Conservation (phyloP, 2,113 vertebrate genomes). For the Poeciliopsis occidentalis region DNA sequence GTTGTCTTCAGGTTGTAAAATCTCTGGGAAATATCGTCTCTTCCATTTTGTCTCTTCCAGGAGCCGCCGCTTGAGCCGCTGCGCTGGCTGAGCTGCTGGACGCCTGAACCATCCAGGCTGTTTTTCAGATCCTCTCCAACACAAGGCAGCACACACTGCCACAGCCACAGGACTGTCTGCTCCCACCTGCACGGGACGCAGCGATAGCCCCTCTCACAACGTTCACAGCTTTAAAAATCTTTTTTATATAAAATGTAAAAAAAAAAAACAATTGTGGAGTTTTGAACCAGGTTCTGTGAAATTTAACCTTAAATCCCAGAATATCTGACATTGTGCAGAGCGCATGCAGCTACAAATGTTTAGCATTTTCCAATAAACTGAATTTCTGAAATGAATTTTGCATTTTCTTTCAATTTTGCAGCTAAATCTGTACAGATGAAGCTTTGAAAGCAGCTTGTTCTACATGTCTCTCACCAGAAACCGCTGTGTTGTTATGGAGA, state of each 20-base stretch:
- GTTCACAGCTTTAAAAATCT: not conserved
- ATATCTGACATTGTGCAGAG: not conserved
- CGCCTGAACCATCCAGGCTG: conserved; percentile 31
- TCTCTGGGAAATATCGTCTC: not conserved
- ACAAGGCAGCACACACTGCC: conserved; percentile 1
- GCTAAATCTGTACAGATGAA: conserved; percentile 11
- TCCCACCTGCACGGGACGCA: conserved; percentile 28
- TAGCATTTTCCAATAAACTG: conserved; percentile 9
- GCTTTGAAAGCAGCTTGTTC: not conserved
- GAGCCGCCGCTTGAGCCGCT: conserved; percentile 10
- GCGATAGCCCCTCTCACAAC: conserved; percentile 26
- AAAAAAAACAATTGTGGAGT: not conserved
- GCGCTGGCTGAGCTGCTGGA: conserved; percentile 56
- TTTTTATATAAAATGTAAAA: not conserved
- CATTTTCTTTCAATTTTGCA: not conserved
- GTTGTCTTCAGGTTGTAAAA: not conserved
- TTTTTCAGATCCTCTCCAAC: conserved; percentile 18
- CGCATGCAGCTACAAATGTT: not conserved
- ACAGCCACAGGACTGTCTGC: conserved; percentile 43
- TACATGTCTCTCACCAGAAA: not conserved
- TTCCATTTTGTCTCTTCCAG: not conserved
- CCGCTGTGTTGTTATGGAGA: conserved; percentile 6
- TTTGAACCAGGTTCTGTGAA: not conserved
- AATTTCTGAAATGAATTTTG: not conserved
- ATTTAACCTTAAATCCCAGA: not conserved